A percentile compares a stretch with the other conserved stretches of the same genome.
Conservation (phyloP, 2,888 invertebrate genomes). For the Mellilla xanthometata region DNA sequence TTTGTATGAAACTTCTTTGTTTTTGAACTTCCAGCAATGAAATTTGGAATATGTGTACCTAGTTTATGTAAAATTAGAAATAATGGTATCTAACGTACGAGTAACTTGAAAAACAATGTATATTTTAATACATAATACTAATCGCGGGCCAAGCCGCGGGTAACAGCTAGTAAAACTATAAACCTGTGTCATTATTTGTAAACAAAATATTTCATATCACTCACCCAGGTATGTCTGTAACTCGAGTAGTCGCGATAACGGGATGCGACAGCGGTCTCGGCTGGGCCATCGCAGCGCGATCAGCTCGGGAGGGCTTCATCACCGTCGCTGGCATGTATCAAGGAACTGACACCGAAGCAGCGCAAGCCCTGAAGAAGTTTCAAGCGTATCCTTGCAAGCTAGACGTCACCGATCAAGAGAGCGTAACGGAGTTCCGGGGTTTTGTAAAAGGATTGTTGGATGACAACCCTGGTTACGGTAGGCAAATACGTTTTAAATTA, state of each 20-base stretch:
- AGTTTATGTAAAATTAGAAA: too few relatives aligned
- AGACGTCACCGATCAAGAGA: slow-evolving; percentile 85
- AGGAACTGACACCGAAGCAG: slow-evolving; percentile 77
- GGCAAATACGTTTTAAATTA: too few relatives aligned
- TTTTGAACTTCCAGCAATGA: too few relatives aligned
- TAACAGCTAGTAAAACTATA: too few relatives aligned
- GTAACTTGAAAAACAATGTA: too few relatives aligned
- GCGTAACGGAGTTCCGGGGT: slow-evolving; percentile 75
- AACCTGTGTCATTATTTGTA: too few relatives aligned
- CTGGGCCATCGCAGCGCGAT: slow-evolving; percentile 85
- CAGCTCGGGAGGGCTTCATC: slow-evolving; percentile 84
- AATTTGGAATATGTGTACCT: too few relatives aligned
- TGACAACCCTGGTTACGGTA: slow-evolving; percentile 76
- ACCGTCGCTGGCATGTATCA: slow-evolving; percentile 91
- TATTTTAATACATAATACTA: too few relatives aligned
- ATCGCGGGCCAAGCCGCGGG: too few relatives aligned
- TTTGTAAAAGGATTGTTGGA: slow-evolving; percentile 69
- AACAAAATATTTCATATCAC: too few relatives aligned
- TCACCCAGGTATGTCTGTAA: slow-evolving; percentile 44
- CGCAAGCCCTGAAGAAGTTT: slow-evolving; percentile 66
- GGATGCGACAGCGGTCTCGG: slow-evolving; percentile 95
- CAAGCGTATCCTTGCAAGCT: slow-evolving; percentile 79
- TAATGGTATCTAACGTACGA: too few relatives aligned
- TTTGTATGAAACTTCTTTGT: too few relatives aligned
- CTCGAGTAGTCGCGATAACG: slow-evolving; percentile 86